These are phyloP conservation scores for Anticlea derivata DNA, from an alignment of 2,888 invertebrate species.

Conservation along the genomic window DNA sequence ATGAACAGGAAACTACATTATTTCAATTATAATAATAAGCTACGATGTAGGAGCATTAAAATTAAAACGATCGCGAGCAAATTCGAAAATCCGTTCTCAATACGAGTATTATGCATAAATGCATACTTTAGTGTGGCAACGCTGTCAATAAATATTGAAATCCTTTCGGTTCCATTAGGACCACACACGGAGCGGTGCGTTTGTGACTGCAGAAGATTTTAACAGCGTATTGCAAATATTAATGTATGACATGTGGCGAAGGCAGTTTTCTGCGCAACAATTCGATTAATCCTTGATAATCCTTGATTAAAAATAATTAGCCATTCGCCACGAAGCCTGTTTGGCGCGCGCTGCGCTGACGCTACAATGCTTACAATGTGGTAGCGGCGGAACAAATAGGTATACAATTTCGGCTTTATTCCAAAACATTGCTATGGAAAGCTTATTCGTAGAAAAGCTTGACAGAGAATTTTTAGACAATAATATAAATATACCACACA, in stretches of 20 bases:
- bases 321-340: conserved; percentile 55
- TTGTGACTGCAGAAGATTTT: conserved; percentile 54
- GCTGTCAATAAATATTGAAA: conserved; percentile 73
- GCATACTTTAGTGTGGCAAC: conserved; percentile 53
- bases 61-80: conserved; percentile 27
- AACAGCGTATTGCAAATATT: conserved; percentile 55
- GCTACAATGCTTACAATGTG: not conserved
- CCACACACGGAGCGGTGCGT: conserved; percentile 68
- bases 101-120: conserved; percentile 51
- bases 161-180: conserved; percentile 58
- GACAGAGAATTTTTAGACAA: too few species aligned
- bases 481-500: too few species aligned
- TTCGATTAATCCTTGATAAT: conserved; percentile 69
- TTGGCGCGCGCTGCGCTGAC: conserved; percentile 36
- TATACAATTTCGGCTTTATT: conserved; percentile 6
- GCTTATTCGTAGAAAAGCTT: too few species aligned
- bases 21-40: not conserved
- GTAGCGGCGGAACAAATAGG: not conserved
- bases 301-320: conserved; percentile 69
- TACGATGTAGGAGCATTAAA: conserved; percentile 11
- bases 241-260: conserved; percentile 58
- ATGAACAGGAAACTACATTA: not conserved
- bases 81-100: conserved; percentile 23
- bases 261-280: conserved; percentile 39
- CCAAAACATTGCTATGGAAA: not conserved